These are phyloP conservation scores for Clarias magur DNA, from an alignment of 2,113 vertebrate genomes.

Conservation along the genomic window DNA sequence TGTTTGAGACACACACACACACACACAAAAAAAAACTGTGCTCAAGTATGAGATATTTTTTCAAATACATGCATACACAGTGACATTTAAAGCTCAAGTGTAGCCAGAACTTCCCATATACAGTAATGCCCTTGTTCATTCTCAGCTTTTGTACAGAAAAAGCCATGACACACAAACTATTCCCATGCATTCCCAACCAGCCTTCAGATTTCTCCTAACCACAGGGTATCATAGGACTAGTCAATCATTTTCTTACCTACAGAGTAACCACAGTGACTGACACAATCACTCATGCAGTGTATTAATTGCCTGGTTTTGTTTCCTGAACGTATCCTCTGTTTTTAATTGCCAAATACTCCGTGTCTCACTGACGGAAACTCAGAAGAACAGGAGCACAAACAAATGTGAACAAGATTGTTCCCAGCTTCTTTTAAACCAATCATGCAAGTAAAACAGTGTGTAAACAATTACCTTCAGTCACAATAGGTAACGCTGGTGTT, in stretches of 20 bases:
- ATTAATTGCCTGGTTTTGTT: slow-evolving; percentile 39
- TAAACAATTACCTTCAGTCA: slow-evolving; percentile 52
- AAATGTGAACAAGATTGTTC: slow-evolving; percentile 41
- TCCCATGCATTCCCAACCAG: slow-evolving; percentile 18
- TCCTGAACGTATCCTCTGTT: slow-evolving; percentile 13
- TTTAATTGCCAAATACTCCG: slow-evolving; percentile 38
- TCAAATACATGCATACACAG: slow-evolving; percentile 5
- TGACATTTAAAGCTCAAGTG: slow-evolving; percentile 49
- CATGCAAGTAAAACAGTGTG: slow-evolving; percentile 39
- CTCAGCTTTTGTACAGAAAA: slow-evolving; percentile 25
- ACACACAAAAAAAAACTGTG: background rate
- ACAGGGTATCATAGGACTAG: slow-evolving; percentile 31
- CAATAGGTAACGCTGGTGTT: slow-evolving; percentile 41
- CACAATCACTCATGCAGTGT: slow-evolving; percentile 29
- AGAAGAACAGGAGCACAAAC: slow-evolving; percentile 16
- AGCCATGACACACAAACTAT: slow-evolving; percentile 51
- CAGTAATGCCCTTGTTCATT: slow-evolving; percentile 31
- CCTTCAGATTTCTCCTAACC: background rate
- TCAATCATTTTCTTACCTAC: slow-evolving; percentile 36
- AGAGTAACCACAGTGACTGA: slow-evolving; percentile 29
- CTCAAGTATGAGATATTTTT: slow-evolving; percentile 2
- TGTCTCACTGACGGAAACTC: slow-evolving; percentile 3
- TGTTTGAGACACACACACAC: background rate
- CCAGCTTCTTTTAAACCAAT: slow-evolving; percentile 37
- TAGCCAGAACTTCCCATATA: slow-evolving; percentile 18